These are phyloP conservation scores for Danio choprae DNA, from an alignment of 2,797 vertebrate genomes.

Conservation along the genomic window DNA sequence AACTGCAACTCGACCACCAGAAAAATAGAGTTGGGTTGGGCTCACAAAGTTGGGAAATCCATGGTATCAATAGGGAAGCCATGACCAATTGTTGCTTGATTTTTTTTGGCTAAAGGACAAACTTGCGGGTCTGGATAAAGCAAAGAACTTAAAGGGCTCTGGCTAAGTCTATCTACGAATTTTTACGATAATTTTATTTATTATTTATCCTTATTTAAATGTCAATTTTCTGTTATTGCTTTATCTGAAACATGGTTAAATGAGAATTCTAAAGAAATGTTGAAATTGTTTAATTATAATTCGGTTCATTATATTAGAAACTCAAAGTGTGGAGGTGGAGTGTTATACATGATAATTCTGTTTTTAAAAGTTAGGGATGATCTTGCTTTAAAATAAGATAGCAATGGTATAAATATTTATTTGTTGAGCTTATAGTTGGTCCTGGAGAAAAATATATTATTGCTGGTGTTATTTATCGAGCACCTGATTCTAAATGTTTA, in stretches of 20 bases:
- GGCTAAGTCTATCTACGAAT: neutral
- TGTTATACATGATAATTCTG: no score
- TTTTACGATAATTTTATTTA: neutral
- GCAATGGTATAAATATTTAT: no score
- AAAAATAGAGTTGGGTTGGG: neutral
- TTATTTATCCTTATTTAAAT: neutral
- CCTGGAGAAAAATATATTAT: no score
- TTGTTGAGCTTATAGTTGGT: no score
- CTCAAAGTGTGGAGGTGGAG: no score
- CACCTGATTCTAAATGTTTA: no score
- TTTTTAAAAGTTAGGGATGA: no score
- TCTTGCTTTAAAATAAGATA: no score
- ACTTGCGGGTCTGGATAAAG: slow-evolving; percentile 28
- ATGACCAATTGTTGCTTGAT: neutral
- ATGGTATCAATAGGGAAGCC: neutral
- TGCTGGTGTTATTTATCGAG: no score
- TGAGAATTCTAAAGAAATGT: neutral
- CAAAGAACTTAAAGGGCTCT: slow-evolving; percentile 15
- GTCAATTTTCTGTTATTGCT: neutral
- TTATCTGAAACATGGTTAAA: neutral
- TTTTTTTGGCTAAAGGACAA: slow-evolving; percentile 4
- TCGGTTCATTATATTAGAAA: no score
- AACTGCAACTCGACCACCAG: neutral
- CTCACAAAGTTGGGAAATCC: neutral
- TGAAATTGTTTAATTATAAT: no score